Conservation (phyloP, 2,888 invertebrate genomes). For the Bellardia bayeri region DNA sequence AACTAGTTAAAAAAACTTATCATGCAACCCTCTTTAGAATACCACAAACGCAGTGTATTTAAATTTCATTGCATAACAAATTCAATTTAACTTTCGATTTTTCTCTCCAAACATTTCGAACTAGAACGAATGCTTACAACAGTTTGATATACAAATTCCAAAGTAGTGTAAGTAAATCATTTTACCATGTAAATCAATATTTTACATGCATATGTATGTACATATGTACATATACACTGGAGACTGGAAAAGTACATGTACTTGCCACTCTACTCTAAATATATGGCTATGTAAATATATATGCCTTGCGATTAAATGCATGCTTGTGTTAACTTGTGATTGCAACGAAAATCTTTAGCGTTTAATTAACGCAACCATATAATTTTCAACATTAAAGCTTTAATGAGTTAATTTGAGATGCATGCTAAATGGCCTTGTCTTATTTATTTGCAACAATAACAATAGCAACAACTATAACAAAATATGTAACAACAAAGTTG, state of each 20-base stretch:
- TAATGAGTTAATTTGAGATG: conserved; percentile 73
- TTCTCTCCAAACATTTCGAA: conserved; percentile 25
- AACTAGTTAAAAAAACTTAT: not conserved
- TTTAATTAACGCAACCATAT: conserved; percentile 74
- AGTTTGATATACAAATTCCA: conserved; percentile 19
- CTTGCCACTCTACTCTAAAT: not conserved
- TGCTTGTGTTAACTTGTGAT: conserved; percentile 61
- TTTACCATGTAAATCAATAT: not conserved
- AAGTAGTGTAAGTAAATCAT: conserved; percentile 6
- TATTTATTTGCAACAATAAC: conserved; percentile 58
- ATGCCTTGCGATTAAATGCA: conserved; percentile 31
- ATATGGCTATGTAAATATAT: not conserved
- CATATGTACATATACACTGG: not conserved
- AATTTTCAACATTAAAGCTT: conserved; percentile 71
- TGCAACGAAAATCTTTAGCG: conserved; percentile 64
- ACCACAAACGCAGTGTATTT: not conserved
- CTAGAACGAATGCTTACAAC: conserved; percentile 22
- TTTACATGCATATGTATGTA: not conserved
- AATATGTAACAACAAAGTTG: conserved; percentile 15
- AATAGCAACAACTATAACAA: conserved; percentile 8
- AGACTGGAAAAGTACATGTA: not conserved
- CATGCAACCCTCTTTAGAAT: not conserved
- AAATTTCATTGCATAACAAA: not conserved
- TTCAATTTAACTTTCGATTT: conserved; percentile 15
- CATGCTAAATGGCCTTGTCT: conserved; percentile 71